Evolutionary conservation across 2,113 vertebrate species (phyloP), one percentile per base, ranked within the genome.

Genomic region (Brachyhypopomus gauderio): DNA sequence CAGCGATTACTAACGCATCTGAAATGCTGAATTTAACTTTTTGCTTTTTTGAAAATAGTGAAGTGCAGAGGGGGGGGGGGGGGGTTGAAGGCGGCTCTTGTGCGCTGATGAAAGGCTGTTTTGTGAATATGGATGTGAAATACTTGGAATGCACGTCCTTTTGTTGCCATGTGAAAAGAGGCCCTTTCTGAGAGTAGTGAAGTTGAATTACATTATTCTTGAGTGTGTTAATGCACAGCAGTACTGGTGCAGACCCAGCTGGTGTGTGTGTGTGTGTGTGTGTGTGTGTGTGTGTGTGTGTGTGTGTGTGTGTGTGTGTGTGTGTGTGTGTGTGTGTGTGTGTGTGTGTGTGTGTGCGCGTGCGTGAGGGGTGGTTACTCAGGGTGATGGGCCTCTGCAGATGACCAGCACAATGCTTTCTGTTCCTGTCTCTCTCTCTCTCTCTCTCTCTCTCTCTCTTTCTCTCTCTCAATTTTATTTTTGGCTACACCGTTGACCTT

Each of bases 401-500:
- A 74, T 16, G 76, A 73, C 59, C 60, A 71, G 83, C 76, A 83
- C 64, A 81, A 80, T 75, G 63, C 22, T 75, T 80, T 60, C 72
- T 80, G 75, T 84, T 90, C 85, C 80, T 82, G 85, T 73, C 38
- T 25, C 79, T 77, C 72, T 83, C 77, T 70, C 14, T 82, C 34
- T 60, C 67, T 1, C 23, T 20, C 27, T 48, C 22, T 52, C 66
- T 67, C 30, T 9, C 11, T 8, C 63, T 34, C 25, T 2, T 27
- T 4, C 56, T 78, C 75, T 71, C 77, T 82, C 67, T 72, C 71
- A n/a, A 5, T 71, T 87, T 88, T 91, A 89, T 92, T 90, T 91
- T 90, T 89, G 85, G 86, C 83, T 52, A 36, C 20, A 16, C 16
- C 58, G 64, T 69, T 59, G 83, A 87, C 84, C 84, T 84, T 86